Percentiles rank a stretch among this genome's conserved stretches.
Evolutionary conservation across 1,140 invertebrate species (phyloP).

Genomic region (Drosophila sp.): DNA sequence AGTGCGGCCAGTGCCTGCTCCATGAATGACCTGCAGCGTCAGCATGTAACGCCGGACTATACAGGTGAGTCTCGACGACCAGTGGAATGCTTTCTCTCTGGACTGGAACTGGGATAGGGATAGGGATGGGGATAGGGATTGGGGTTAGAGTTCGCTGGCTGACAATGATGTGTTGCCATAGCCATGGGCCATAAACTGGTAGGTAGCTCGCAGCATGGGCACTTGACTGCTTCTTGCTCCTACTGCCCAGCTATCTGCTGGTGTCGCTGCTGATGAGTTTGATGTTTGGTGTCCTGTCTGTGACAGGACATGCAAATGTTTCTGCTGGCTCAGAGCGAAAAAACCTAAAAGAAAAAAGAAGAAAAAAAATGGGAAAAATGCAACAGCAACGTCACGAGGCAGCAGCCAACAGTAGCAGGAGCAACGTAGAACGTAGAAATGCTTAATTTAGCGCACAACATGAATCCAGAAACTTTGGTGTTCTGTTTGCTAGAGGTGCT

Average conservation of each 20-base stretch:
- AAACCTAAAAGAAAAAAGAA: conserved; percentile 19
- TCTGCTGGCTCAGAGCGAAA: conserved; percentile 33
- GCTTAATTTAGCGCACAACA: conserved; percentile 79
- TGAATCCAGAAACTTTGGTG: conserved; percentile 52
- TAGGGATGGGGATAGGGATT: not conserved
- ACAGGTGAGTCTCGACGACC: conserved; percentile 78
- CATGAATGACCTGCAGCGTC: conserved; percentile 82
- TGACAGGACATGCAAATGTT: conserved; percentile 81
- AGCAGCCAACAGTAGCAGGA: conserved; percentile 3
- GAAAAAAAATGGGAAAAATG: conserved; percentile 22
- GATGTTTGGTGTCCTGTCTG: conserved; percentile 73
- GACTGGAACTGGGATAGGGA: not conserved
- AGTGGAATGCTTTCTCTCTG: conserved; percentile 2
- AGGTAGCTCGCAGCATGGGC: conserved; percentile 46
- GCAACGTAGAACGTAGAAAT: conserved; percentile 35
- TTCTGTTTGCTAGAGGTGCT: conserved; percentile 28
- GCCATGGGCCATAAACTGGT: conserved; percentile 54
- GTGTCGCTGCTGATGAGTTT: conserved; percentile 74
- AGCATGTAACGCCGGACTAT: conserved; percentile 83
- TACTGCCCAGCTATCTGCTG: conserved; percentile 29
- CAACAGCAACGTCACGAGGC: not conserved
- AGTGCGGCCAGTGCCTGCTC: conserved; percentile 82
- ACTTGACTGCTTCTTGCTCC: conserved; percentile 36
- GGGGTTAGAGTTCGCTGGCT: conserved; percentile 33
- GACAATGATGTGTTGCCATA: conserved; percentile 57